Conservation (phyloP, 1,140 invertebrate genomes). For the Drosophila ambigua region DNA sequence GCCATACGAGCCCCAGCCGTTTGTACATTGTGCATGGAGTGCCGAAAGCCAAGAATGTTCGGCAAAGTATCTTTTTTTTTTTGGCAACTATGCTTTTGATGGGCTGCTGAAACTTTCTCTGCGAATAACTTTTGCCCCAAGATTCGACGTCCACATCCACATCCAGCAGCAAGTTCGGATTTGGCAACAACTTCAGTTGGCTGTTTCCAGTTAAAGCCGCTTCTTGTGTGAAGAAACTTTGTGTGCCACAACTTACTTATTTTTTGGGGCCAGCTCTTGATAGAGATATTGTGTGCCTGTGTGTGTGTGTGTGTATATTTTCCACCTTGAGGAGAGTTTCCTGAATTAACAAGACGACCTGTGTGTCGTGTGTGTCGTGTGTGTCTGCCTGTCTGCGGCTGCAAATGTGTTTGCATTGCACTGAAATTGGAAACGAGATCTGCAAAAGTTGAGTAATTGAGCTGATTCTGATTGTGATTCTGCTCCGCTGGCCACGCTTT, state of each 20-base stretch:
- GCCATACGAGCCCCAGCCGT: too few species aligned
- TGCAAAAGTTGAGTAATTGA: conserved; percentile 67
- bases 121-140: conserved; percentile 61
- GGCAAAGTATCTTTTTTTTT: conserved; percentile 34
- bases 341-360: conserved; percentile 35
- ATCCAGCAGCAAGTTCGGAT: conserved; percentile 22
- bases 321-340: conserved; percentile 35
- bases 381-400: conserved; percentile 4
- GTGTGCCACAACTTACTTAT: conserved; percentile 50
- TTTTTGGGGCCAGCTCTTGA: conserved; percentile 43
- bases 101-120: conserved; percentile 65
- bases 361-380: conserved; percentile 6
- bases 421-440: conserved; percentile 59
- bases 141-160: conserved; percentile 32
- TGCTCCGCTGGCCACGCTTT: conserved; percentile 36
- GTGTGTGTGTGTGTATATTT: conserved; percentile 37
- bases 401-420: conserved; percentile 61
- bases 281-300: conserved; percentile 12
- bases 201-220: conserved; percentile 32
- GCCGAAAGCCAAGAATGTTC: conserved; percentile 40
- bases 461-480: conserved; percentile 59
- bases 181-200: conserved; percentile 31
- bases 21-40: too few species aligned
- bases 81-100: conserved; percentile 64
- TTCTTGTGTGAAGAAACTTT: conserved; percentile 47